A percentile compares a stretch with the other conserved stretches of the same genome.
phyloP scores from a whole-genome alignment of 1,140 invertebrate genomes.

The Daktulosphaira vitifoliae region DNA sequence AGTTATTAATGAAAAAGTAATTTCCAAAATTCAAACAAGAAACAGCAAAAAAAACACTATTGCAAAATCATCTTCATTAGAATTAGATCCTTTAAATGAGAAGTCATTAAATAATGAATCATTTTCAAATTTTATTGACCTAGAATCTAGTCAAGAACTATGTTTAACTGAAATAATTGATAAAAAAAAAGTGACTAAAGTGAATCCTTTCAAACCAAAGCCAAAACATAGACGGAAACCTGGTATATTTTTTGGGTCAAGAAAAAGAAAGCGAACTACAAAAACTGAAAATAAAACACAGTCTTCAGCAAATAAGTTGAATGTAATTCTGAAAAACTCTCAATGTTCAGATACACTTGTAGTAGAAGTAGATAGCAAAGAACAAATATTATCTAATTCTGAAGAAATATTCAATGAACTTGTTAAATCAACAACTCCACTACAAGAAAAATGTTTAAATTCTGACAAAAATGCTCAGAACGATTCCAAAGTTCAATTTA shows the following conservation, averaged over 20 bases:
- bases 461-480: neutral
- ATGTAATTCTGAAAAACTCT: neutral
- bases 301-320: neutral
- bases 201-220: slow-evolving; percentile 20
- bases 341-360: neutral
- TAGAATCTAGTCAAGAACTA: slow-evolving; percentile 22
- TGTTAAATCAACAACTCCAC: neutral
- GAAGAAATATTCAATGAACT: neutral
- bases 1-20: neutral
- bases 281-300: slow-evolving; percentile 29
- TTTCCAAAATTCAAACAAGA: slow-evolving; percentile 18
- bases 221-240: slow-evolving; percentile 18
- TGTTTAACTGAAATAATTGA: neutral
- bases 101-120: slow-evolving; percentile 3
- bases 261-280: slow-evolving; percentile 18
- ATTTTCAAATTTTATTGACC: slow-evolving; percentile 9
- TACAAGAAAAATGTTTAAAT: neutral
- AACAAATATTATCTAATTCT: neutral
- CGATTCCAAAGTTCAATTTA: neutral
- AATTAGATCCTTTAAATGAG: neutral
- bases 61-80: neutral
- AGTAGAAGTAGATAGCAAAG: neutral
- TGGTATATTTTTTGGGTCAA: slow-evolving; percentile 20
- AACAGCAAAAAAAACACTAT: slow-evolving; percentile 8
- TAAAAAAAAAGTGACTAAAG: slow-evolving; percentile 13